Base-by-base conservation (phyloP, 2,113 vertebrate genomes). In the Nycticorax nycticorax region DNA sequence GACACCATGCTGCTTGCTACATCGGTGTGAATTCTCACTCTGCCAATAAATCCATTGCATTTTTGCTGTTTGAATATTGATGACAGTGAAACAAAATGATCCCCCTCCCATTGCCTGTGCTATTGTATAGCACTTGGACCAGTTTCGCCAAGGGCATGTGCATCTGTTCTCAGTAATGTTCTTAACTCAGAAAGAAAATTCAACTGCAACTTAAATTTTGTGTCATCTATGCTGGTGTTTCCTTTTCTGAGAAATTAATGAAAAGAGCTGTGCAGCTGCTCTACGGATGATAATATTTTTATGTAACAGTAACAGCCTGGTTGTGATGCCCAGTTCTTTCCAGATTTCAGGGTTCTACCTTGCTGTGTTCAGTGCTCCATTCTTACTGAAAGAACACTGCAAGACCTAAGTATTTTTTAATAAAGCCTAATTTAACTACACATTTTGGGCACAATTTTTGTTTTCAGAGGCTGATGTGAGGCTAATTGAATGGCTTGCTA, bases 291-390 rank as follows among this genome's bases (percentile, higher is more conserved):
- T 32, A 9, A 8, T 62, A 12, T 62, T 89, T 76, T 67, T 76
- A 26, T 0, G 0, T 20, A 35, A 33, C 7, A 2, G 10, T 18
- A 56, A 30, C 20, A 55, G 60, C 33, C 3, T 27, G 11, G 22
- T 43, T 67, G 72, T 57, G 35, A 9, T n/a, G 19, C 47, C n/a
- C n/a, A 23, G 52, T 72, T 85, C 77, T 72, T 85, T 23, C 28
- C 41, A 26, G 47, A 50, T 71, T 77, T 50, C n/a, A 37, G 28
- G n/a, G 85, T 91, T 78, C 52, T 91, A 59, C 24, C 20, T 55
- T 77, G 41, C 24, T 81, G 63, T 1, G 1, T 77, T 84, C 53
- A 37, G 50, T 76, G 45, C 23, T 56, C n/a, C 17, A 5, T 79
- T 74, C 26, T 17, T 69, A 32, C 28, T 4, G 9, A 52, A 81